Evolutionary conservation across 35 echinoderm and acorn worm genomes (phyloP), one percentile per base, ranked within the genome.

Genomic region (Ophiothrix spiculata): DNA sequence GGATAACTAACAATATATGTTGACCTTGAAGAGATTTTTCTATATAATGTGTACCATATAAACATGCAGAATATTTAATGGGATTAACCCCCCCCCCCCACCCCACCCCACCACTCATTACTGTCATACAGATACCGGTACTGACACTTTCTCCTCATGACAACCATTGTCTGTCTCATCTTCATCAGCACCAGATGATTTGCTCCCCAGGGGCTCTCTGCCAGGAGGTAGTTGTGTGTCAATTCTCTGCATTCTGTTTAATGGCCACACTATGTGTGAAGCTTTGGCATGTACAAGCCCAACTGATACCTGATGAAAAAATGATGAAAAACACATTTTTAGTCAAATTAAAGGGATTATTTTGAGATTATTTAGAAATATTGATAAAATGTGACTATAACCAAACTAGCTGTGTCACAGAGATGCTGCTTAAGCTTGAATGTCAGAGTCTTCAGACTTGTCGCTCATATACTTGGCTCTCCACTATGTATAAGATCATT

Each of bases 201-300:
- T 54, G 17, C 60, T 25, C 1, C 60, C 60, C 3, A 69, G 4
- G 29, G 81, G 73, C 23, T 63, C 38, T 49, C 88, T 56, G 19
- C 87, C 88, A 16, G 60, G 15, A 23, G 92, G 95, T 0, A 93
- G 32, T 32, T 81, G 46, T 13, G 75, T 37, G 56, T 89, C 79
- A 14, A 98, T 40, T 15, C 64, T 86, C 75, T 91, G 88, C 40
- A 37, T 38, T 63, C 95, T 84, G 36, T 88, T 54, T 0, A 40
- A 64, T 16, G 95, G 95, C 95, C 95, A 98, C 11, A 98, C 73
- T 35, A 98, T 98, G 74, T 81, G 86, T 29, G 90, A 90, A 56
- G 95, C 95, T 56, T 91, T 93, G 28, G 95, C 93, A 81, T 94
- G 91, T 34, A 98, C 78, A 16, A 98, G 40, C 0, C 95, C 95